Percentiles rank a stretch among this genome's conserved stretches.
Evolutionary conservation across 2,797 vertebrate genomes (phyloP).

Genomic region (Acipenser oxyrinchus): DNA sequence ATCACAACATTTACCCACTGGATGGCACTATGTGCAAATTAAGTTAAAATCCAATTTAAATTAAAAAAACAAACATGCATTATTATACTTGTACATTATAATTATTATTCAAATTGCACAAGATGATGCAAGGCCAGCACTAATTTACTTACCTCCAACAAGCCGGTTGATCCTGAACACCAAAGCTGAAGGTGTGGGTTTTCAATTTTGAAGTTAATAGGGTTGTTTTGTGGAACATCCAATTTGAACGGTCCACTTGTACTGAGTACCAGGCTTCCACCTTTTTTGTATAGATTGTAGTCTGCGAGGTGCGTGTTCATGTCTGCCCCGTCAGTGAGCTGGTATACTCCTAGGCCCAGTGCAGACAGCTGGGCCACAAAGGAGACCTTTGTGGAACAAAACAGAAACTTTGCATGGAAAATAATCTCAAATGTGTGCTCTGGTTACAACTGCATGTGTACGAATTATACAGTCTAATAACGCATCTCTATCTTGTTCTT

Average conservation of each 20-base stretch:
- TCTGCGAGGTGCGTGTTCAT: slow-evolving; percentile 49
- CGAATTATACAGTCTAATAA: too few relatives aligned
- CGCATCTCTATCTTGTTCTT: too few relatives aligned
- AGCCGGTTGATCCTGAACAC: slow-evolving; percentile 62
- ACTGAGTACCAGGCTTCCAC: slow-evolving; percentile 25
- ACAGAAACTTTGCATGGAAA: too few relatives aligned
- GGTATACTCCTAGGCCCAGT: slow-evolving; percentile 67
- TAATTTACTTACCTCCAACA: slow-evolving; percentile 66
- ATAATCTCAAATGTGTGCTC: too few relatives aligned
- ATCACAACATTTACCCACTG: too few relatives aligned
- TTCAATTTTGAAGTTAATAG: slow-evolving; percentile 59
- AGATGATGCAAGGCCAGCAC: too few relatives aligned
- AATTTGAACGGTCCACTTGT: slow-evolving; percentile 57
- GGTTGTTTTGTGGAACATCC: slow-evolving; percentile 40
- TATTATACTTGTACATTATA: too few relatives aligned
- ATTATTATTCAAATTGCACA: too few relatives aligned
- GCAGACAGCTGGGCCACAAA: slow-evolving; percentile 70
- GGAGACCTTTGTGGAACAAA: slow-evolving; percentile 56
- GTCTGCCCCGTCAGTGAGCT: slow-evolving; percentile 54
- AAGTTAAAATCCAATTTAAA: too few relatives aligned
- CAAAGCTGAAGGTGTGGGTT: slow-evolving; percentile 70
- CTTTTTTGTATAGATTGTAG: slow-evolving; percentile 55
- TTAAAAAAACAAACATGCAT: too few relatives aligned
- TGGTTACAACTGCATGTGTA: too few relatives aligned
- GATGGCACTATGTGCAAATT: too few relatives aligned